Conservation (phyloP, 2,797 vertebrate species). For the Trachops cirrhosus region DNA sequence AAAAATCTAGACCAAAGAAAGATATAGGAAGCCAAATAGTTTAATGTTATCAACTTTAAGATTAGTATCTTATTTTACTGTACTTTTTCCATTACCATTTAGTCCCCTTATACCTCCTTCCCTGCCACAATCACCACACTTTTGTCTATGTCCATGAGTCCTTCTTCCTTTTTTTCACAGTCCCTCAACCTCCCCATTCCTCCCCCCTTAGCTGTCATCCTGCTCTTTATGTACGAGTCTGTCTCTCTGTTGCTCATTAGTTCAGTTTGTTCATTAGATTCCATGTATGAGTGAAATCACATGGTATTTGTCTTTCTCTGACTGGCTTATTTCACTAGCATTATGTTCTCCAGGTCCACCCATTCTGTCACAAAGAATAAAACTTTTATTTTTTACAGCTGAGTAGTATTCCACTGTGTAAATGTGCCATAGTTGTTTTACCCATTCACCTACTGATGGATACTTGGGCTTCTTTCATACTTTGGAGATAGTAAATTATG, state of each 20-base stretch:
- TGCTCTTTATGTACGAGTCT: not conserved
- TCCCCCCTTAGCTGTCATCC: not conserved
- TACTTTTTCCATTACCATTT: not conserved
- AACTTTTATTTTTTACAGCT: not conserved
- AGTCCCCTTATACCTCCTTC: not conserved
- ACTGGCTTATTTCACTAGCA: not conserved
- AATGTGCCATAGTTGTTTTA: not conserved
- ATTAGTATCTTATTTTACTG: not conserved
- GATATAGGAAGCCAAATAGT: not conserved
- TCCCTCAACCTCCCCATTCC: not conserved
- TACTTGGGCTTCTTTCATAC: not conserved
- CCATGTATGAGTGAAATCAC: not conserved
- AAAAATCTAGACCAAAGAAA: conserved; percentile 21
- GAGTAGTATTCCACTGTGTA: not conserved
- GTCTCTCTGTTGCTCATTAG: not conserved
- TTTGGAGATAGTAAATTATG: not conserved
- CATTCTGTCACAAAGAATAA: not conserved
- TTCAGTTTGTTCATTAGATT: not conserved
- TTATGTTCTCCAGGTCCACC: not conserved
- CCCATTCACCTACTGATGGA: not conserved
- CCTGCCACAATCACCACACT: not conserved
- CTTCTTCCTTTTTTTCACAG: not conserved
- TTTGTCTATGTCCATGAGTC: not conserved
- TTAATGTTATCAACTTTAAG: not conserved
- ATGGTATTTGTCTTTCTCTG: not conserved